These are phyloP conservation scores for Chaetura pelagica DNA, from an alignment of 2,113 vertebrate species.

Conservation along the genomic window DNA sequence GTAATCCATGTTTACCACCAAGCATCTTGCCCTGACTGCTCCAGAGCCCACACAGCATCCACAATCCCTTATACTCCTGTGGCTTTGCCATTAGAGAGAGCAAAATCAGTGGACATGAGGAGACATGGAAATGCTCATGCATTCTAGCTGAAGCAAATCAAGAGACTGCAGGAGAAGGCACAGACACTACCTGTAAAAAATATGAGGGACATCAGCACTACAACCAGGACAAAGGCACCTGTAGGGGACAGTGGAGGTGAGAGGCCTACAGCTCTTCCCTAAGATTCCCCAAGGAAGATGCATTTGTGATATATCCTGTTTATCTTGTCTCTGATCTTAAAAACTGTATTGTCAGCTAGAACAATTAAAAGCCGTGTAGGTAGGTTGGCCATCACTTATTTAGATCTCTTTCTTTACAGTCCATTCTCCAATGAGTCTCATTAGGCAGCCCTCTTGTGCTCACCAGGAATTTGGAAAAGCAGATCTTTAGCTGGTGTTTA, in stretches of 20 bases:
- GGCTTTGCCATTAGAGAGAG: background rate
- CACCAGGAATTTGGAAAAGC: constrained; percentile 26
- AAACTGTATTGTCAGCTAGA: background rate
- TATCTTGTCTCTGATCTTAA: background rate
- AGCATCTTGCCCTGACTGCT: background rate
- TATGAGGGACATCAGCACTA: background rate
- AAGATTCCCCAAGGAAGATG: background rate
- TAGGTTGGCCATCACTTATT: background rate
- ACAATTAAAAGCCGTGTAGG: constrained; percentile 2
- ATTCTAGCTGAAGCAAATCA: background rate
- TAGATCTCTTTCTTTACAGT: background rate
- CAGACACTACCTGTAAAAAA: background rate
- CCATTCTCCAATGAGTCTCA: background rate
- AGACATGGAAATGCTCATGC: background rate
- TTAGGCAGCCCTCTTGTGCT: background rate
- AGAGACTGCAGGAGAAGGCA: background rate
- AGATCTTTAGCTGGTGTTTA: constrained; percentile 30
- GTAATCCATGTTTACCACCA: background rate
- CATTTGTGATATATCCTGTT: background rate
- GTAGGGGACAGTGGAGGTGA: background rate
- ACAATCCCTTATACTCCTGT: background rate
- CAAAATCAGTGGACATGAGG: background rate
- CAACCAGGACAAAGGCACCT: background rate
- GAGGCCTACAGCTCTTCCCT: background rate
- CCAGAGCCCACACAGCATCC: background rate